phyloP scores from a whole-genome alignment of 1,140 invertebrate species.

The Diachasma alloeum region DNA sequence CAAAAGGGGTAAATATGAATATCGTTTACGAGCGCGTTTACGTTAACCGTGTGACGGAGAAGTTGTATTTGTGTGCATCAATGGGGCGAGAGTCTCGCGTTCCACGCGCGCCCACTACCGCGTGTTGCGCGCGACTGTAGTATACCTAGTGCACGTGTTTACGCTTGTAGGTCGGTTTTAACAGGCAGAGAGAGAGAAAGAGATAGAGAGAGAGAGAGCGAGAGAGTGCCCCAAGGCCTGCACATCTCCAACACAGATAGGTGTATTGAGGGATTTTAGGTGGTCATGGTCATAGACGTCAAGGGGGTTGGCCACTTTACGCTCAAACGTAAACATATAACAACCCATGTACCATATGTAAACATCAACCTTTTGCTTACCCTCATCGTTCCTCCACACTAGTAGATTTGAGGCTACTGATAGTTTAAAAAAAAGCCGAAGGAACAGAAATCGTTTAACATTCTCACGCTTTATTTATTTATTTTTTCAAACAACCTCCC shows the following conservation, averaged over 20 bases:
- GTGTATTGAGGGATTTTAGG: background rate
- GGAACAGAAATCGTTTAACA: background rate
- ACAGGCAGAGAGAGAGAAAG: too few relatives aligned
- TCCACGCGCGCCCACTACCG: background rate
- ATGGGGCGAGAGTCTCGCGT: background rate
- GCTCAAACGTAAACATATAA: conserved; percentile 2
- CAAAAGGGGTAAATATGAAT: background rate
- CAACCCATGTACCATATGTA: background rate
- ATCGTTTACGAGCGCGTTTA: background rate
- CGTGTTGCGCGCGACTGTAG: background rate
- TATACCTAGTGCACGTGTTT: background rate
- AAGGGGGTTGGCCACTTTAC: conserved; percentile 11
- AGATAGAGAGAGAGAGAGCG: too few relatives aligned
- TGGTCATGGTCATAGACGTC: background rate
- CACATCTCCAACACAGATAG: background rate
- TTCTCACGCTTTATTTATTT: background rate
- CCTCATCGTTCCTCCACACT: background rate
- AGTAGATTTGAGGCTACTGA: background rate
- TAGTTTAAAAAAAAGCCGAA: background rate
- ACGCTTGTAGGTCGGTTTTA: background rate
- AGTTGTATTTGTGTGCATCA: background rate
- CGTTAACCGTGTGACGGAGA: background rate
- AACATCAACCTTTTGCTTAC: background rate
- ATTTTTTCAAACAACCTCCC: background rate
- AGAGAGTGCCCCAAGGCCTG: background rate